phyloP scores from a whole-genome alignment of 35 echinoderm and acorn worm species.

The Apostichopus japonicus region DNA sequence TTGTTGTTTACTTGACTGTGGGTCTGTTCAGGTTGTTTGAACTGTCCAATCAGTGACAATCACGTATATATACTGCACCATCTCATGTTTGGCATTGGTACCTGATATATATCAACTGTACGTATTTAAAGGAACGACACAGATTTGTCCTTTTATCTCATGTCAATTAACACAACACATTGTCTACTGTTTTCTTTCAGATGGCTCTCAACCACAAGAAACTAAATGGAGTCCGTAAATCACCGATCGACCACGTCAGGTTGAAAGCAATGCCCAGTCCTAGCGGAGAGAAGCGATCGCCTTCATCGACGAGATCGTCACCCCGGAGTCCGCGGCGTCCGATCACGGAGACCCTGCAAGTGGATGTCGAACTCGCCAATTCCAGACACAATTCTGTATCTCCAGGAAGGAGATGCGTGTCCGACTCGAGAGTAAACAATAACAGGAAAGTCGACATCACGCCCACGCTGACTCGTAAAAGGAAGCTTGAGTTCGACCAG shows the following conservation, averaged over 20 bases:
- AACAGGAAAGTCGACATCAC: slow-evolving; percentile 47
- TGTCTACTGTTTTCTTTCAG: not conserved
- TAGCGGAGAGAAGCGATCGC: not conserved
- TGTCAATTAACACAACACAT: too few species aligned
- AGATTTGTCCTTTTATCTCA: too few species aligned
- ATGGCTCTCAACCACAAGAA: slow-evolving; percentile 55
- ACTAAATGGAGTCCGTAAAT: slow-evolving; percentile 48
- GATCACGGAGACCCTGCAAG: slow-evolving; percentile 62
- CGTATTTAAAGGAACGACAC: too few species aligned
- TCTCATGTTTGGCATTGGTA: too few species aligned
- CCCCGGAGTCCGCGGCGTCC: slow-evolving; percentile 22
- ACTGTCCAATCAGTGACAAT: too few species aligned
- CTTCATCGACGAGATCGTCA: slow-evolving; percentile 5
- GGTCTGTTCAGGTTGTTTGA: too few species aligned
- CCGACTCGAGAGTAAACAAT: slow-evolving; percentile 71
- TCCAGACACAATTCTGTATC: slow-evolving; percentile 65
- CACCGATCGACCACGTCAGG: slow-evolving; percentile 22
- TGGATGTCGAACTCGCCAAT: slow-evolving; percentile 84
- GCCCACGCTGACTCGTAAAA: slow-evolving; percentile 60
- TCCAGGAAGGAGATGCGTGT: slow-evolving; percentile 80
- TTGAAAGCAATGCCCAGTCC: slow-evolving; percentile 23
- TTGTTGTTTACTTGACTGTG: too few species aligned
- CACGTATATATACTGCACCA: too few species aligned
- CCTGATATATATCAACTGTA: too few species aligned
- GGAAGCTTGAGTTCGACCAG: slow-evolving; percentile 79